Base-by-base conservation (phyloP, 2,888 invertebrate genomes). In the Cephonodes hylas region DNA sequence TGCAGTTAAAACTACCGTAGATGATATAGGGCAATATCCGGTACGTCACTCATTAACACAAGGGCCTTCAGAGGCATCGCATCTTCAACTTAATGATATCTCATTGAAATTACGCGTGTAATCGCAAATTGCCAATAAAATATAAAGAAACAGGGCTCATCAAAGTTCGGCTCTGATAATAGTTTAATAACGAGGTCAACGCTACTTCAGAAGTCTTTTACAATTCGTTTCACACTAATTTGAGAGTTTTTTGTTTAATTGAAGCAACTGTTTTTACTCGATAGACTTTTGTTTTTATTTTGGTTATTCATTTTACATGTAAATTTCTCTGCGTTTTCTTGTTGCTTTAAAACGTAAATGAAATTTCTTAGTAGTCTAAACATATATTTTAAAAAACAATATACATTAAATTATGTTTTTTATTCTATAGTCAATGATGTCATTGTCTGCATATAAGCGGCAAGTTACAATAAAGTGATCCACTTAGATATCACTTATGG, bases 121-220 rank as follows among this genome's bases (percentile, higher is more conserved):
- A 79, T 79, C 74, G 73, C 67, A 79, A 81, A 81, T 80, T 75
- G 76, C 63, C 71, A 64, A 73, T 79, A 76, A 79, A 77, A 72
- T 74, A 53, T 53, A 76, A 73, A 76, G 67, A 72, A 75, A 77
- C 73, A 69, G 62, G 72, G 71, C 72, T 62, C 64, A 64, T 69
- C 56, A 73, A 63, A 64, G 63, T 56, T 68, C 61, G 20, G 61
- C 64, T 61, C 65, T 63, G 64, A 63, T 46, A 71, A 69, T 68
- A 70, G 66, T 63, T 66, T 67, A 70, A 68, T 71, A 73, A 65
- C 66, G 70, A 68, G 73, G 73, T 73, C 71, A 71, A 68, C 72
- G 83, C 77, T 81, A 77, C 80, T 71, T 72, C 77, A 81, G 81
- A 66, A 83, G 80, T 77, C 72, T 60, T 68, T 69, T 68, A 66